Evolutionary conservation across 2,797 vertebrate species (phyloP), one percentile per base, ranked within the genome.

Genomic region (Paedocypris micromegethes): DNA sequence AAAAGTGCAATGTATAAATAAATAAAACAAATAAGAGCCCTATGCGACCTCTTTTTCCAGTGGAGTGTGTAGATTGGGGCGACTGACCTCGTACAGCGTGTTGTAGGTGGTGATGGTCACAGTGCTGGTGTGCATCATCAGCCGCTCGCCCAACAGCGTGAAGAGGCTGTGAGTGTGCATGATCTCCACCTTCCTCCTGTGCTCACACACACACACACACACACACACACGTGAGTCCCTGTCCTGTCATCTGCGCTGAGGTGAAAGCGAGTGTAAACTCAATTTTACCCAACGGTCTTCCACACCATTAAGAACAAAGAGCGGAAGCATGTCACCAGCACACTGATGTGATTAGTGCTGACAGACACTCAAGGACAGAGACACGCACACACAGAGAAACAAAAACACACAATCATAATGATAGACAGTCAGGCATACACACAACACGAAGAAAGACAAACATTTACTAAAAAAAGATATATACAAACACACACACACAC

Each of bases 161-260:
- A 98, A 99, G 69, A 99, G 92, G 78, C 97, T 99, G 85, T 99
- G 96, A 53, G 97, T 98, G 80, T 98, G 96, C 96, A 99, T 98
- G 81, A 99, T 98, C 88, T 99, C 97, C 77, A 99, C 97, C 88
- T 98, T 98, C 79, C 96, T 87, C 82, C 97, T 98, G 80, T 3
- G 70, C 4, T 64, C 58, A 70, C 9, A 63, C 4, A 49, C 23
- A 62, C 44, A 56, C 61, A 72, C 52, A 49, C 57, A 43, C 43
- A 49, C 7, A 58, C 4, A 23, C 45, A 59, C n/a, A 48, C 4
- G 7, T 41, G 47, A 39, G 3, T 6, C 44, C 4, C 6, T 52
- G 45, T 47, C 4, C 9, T 55, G 57, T 48, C 50, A 39, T 70
- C 44, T 50, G 23, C 37, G 0, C 41, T 54, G 63, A 54, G 47